These are phyloP conservation scores for Melanotaenia parkinsoni DNA, from an alignment of 2,797 vertebrate species.

Conservation along the genomic window DNA sequence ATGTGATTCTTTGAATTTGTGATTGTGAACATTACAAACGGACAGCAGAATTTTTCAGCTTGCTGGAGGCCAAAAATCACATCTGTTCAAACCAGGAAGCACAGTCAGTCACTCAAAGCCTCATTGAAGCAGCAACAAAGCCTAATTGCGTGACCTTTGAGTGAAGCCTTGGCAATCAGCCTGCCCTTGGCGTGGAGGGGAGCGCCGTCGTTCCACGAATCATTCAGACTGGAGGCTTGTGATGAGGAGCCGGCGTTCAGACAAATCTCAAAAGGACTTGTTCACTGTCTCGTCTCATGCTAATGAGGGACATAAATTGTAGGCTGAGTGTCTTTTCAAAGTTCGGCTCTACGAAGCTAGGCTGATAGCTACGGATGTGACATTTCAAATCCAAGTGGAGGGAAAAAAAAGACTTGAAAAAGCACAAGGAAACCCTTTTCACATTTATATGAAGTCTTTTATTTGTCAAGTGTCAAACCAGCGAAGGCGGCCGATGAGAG, in stretches of 20 bases:
- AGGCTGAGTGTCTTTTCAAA: slow-evolving; percentile 63
- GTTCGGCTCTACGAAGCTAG: slow-evolving; percentile 44
- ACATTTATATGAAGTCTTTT: slow-evolving; percentile 56
- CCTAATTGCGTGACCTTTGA: slow-evolving; percentile 80
- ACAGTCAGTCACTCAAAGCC: slow-evolving; percentile 66
- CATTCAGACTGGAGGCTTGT: slow-evolving; percentile 63
- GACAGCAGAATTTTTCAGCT: slow-evolving; percentile 39
- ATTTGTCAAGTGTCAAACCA: slow-evolving; percentile 46
- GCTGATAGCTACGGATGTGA: slow-evolving; percentile 74
- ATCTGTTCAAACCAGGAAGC: slow-evolving; percentile 59
- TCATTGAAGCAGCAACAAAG: slow-evolving; percentile 74
- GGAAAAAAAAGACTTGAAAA: slow-evolving; percentile 41
- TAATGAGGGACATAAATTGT: slow-evolving; percentile 75
- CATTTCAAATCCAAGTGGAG: slow-evolving; percentile 51
- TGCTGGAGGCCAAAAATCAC: slow-evolving; percentile 66
- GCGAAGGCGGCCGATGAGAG: slow-evolving; percentile 45
- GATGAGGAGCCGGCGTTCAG: slow-evolving; percentile 59
- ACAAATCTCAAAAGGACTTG: slow-evolving; percentile 71
- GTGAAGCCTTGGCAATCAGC: slow-evolving; percentile 71
- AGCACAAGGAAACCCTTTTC: slow-evolving; percentile 70
- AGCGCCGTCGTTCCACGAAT: slow-evolving; percentile 40
- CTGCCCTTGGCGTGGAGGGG: slow-evolving; percentile 72
- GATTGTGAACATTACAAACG: slow-evolving; percentile 29
- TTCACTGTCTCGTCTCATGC: slow-evolving; percentile 68
- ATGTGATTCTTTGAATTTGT: slow-evolving; percentile 33